Base-by-base conservation (phyloP, 2,797 vertebrate species). In the Poecilia gillii region DNA sequence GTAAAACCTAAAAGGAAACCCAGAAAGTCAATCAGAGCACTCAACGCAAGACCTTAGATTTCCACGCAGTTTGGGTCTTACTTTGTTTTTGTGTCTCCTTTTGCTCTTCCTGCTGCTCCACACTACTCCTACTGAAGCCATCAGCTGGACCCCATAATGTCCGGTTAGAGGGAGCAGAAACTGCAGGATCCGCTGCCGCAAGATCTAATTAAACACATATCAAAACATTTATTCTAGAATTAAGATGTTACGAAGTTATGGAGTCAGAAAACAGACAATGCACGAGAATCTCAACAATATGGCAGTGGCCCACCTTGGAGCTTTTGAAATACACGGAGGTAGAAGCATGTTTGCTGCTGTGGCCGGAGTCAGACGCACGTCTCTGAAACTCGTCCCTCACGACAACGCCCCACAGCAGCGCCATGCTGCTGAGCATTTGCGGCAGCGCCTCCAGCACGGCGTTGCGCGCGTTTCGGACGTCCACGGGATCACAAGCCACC, bases 301-400 rank as follows among this genome's bases (percentile, higher is more conserved):
- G 4, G 4, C 43, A 33, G 4, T 49, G 25, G 80, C 81, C 86
- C 91, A 98, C 99, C 95, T 98, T 99, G 55, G 97, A 97, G 93
- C 96, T 96, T 93, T 97, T 98, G 72, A 99, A 99, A 91, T 97
- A 99, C 72, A 99, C 97, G 0, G 97, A 98, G 72, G 97, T 97
- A 73, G 97, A 97, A 18, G 96, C 95, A 59, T 96, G 95, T 91
- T 94, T 97, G 13, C 90, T 94, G 89, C 93, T 96, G 72, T 96
- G 96, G 73, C 94, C 84, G 2, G 91, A 90, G 77, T 98, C 97
- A 8, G 94, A 80, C 0, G 96, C 90, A 49, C 96, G 96, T 87
- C 90, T 97, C 43, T 97, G 97, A 74, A 82, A 72, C 77, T 98
- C 98, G 80, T 98, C 97, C 80, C 88, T 97, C 80, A 93, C 94